Base-by-base conservation (phyloP, 2,113 vertebrate genomes). In the Petrocephalus zakoni region DNA sequence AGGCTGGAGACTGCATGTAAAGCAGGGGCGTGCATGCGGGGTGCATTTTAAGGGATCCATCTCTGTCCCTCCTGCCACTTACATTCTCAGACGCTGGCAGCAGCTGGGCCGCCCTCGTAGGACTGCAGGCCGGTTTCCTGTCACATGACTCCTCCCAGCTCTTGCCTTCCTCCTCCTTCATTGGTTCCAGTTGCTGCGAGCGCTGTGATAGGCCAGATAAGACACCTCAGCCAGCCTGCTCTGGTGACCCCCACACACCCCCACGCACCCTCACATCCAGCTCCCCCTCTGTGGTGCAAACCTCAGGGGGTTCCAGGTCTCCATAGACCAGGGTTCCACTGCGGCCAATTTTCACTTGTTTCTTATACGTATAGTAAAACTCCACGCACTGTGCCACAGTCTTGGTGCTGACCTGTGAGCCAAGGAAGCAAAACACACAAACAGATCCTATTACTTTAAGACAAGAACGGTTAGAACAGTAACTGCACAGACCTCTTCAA, bases 311-410 rank as follows among this genome's bases (percentile, higher is more conserved):
- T 87, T 97, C 97, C 47, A 95, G 92, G 88, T 98, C 97, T 1
- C 98, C 98, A 0, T 97, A 99, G 51, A 96, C 93, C n/a, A 99
- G 95, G 2, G 95, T 95, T 78, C 98, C 98, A 0, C 96, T 98
- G 88, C 97, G 97, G 90, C 98, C 98, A 2, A 98, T 97, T 93
- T 99, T 99, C 90, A 98, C 97, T 68, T 98, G 98, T 89, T 98
- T 99, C 93, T 99, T 99, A 90, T 98, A 98, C 0, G 98, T 97
- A 92, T 99, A 99, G 93, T 99, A 99, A 92, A 98, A 99, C 93
- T 99, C 98, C 90, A 99, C 98, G 47, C 98, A 99, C 92, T 99
- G 98, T 17, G 97, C 95, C 94, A 99, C 98, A 0, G 97, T 97
- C 95, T 99, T 99, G 47, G 97, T 99, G 94, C 95, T 96, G 92